phyloP scores from a whole-genome alignment of 1,140 invertebrate genomes.

The Anthonomus grandis region DNA sequence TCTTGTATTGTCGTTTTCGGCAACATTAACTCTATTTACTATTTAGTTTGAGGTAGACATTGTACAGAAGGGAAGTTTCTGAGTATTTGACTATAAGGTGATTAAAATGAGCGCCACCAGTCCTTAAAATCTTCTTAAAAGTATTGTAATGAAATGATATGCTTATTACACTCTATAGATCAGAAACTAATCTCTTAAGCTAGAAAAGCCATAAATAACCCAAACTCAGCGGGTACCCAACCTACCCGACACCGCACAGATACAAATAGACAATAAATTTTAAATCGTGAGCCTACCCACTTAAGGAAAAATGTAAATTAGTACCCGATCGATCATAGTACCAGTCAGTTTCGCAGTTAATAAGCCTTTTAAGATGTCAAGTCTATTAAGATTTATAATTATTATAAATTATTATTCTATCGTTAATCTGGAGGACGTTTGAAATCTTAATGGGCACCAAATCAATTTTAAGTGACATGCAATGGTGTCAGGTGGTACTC shows the following conservation, averaged over 20 bases:
- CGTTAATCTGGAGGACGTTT: conserved; percentile 13
- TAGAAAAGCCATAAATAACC: not conserved
- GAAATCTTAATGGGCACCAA: conserved; percentile 9
- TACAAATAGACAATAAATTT: conserved; percentile 11
- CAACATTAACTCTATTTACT: no score
- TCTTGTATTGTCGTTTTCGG: no score
- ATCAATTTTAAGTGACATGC: conserved; percentile 8
- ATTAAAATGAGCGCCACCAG: no score
- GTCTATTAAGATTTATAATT: conserved; percentile 20
- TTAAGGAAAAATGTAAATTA: conserved; percentile 3
- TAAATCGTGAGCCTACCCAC: conserved; percentile 2
- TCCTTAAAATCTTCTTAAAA: no score
- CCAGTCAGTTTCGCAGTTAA: conserved; percentile 18
- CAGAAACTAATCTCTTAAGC: not conserved
- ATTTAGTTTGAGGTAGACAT: no score
- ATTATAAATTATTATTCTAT: conserved; percentile 21
- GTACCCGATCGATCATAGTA: conserved; percentile 22
- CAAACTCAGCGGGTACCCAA: not conserved
- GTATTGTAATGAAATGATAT: no score
- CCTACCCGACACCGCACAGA: not conserved
- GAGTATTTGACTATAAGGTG: no score
- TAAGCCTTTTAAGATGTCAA: conserved; percentile 20
- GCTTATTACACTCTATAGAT: no score
- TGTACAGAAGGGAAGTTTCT: no score
- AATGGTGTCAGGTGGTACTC: no score